These are phyloP conservation scores for Limanda limanda DNA, from an alignment of 2,113 vertebrate species.

Conservation along the genomic window DNA sequence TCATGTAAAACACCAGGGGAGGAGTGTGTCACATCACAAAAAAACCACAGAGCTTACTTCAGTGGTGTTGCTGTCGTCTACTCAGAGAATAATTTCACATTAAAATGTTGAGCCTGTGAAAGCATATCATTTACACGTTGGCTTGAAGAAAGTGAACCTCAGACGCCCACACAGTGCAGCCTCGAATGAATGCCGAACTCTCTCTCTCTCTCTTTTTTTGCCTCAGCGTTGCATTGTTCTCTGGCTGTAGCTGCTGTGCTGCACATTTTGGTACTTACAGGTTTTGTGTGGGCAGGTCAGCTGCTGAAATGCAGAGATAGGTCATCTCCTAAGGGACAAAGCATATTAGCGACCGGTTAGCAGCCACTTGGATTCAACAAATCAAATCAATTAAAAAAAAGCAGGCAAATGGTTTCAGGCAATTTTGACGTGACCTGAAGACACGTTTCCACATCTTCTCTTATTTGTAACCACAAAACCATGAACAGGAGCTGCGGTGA, in stretches of 20 bases:
- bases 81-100: slow-evolving; percentile 23
- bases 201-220: slow-evolving; percentile 30
- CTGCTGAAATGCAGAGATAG: slow-evolving; percentile 94
- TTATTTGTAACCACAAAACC: background rate
- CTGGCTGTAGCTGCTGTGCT: slow-evolving; percentile 14
- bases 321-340: slow-evolving; percentile 89
- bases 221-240: slow-evolving; percentile 39
- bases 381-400: slow-evolving; percentile 15
- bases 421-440: background rate
- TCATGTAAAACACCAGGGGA: background rate
- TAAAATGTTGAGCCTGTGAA: slow-evolving; percentile 41
- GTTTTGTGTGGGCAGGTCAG: slow-evolving; percentile 94
- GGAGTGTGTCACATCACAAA: background rate
- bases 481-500: background rate
- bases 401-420: background rate
- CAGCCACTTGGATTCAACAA: slow-evolving; percentile 19
- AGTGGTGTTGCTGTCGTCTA: background rate
- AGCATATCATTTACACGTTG: slow-evolving; percentile 61
- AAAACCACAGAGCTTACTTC: background rate
- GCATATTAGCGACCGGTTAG: slow-evolving; percentile 32
- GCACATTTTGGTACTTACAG: slow-evolving; percentile 86
- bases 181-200: slow-evolving; percentile 26
- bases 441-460: background rate
- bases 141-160: slow-evolving; percentile 54
- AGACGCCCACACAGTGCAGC: slow-evolving; percentile 56